phyloP scores from a whole-genome alignment of 2,113 vertebrate species.

The Vanacampus margaritifer region DNA sequence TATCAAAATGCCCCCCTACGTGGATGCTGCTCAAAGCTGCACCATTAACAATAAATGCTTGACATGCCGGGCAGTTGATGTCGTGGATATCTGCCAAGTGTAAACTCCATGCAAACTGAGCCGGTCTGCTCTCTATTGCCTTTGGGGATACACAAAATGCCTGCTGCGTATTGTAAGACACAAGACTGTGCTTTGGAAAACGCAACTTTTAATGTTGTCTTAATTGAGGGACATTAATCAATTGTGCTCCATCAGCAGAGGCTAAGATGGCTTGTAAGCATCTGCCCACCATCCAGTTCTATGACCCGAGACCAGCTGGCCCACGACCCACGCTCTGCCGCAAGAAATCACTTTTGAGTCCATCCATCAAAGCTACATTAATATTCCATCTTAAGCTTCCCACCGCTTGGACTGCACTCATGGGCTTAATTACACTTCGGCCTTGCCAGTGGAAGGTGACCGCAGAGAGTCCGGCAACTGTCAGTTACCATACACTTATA shows the following conservation, averaged over 20 bases:
- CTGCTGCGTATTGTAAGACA: constrained; percentile 52
- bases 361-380: constrained; percentile 78
- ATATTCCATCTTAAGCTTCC: constrained; percentile 69
- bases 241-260: constrained; percentile 67
- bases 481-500: constrained; percentile 71
- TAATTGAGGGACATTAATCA: constrained; percentile 77
- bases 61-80: constrained; percentile 49
- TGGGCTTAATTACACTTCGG: constrained; percentile 66
- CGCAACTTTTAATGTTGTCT: constrained; percentile 67
- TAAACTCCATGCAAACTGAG: constrained; percentile 52
- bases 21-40: constrained; percentile 35
- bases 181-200: constrained; percentile 60
- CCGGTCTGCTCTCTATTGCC: constrained; percentile 24
- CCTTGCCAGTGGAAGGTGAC: constrained; percentile 59
- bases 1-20: constrained; percentile 20
- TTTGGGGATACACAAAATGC: constrained; percentile 55
- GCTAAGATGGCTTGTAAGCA: constrained; percentile 60
- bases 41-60: constrained; percentile 42
- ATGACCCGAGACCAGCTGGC: constrained; percentile 74
- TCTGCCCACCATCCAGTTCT: constrained; percentile 60
- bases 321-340: constrained; percentile 67
- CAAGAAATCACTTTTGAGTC: constrained; percentile 79
- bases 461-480: constrained; percentile 56
- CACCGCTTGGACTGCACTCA: constrained; percentile 51
- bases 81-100: constrained; percentile 56